A percentile compares a stretch with the other conserved stretches of the same genome.
Conservation (phyloP, 1,140 invertebrate species). For the Ctenoplectra terminalis region DNA sequence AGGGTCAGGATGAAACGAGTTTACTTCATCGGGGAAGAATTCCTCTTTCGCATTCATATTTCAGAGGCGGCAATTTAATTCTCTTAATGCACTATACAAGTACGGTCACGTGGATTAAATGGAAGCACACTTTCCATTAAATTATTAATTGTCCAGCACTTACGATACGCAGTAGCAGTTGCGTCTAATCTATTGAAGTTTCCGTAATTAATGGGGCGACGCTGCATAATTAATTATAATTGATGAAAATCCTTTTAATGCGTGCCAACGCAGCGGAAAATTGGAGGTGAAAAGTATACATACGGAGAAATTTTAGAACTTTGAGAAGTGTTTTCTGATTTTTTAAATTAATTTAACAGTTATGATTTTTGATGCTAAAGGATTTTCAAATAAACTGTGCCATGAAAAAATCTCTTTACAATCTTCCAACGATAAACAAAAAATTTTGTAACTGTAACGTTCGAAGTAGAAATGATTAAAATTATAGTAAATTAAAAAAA, state of each 20-base stretch:
- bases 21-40: slow-evolving; percentile 1
- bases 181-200: slow-evolving; percentile 11
- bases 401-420: too few species aligned
- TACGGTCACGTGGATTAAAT: slow-evolving; percentile 7
- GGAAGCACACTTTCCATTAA: slow-evolving; percentile 21
- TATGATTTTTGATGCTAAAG: too few species aligned
- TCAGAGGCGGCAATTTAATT: slow-evolving; percentile 27
- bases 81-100: slow-evolving; percentile 15
- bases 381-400: too few species aligned
- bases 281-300: background rate
- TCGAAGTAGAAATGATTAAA: too few species aligned
- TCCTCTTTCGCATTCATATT: slow-evolving; percentile 23
- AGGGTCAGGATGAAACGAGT: background rate
- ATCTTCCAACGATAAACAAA: too few species aligned
- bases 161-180: slow-evolving; percentile 9
- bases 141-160: slow-evolving; percentile 28
- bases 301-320: background rate
- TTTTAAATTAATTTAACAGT: too few species aligned
- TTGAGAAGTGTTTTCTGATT: background rate
- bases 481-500: too few species aligned
- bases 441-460: too few species aligned
- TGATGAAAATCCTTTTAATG: background rate
- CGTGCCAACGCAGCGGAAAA: too few species aligned
- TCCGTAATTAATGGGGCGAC: background rate
- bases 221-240: background rate